A percentile compares a stretch with the other conserved stretches of the same genome.
These are phyloP conservation scores for Drosophila elegans DNA, from an alignment of 1,140 invertebrate genomes.

Conservation along the genomic window DNA sequence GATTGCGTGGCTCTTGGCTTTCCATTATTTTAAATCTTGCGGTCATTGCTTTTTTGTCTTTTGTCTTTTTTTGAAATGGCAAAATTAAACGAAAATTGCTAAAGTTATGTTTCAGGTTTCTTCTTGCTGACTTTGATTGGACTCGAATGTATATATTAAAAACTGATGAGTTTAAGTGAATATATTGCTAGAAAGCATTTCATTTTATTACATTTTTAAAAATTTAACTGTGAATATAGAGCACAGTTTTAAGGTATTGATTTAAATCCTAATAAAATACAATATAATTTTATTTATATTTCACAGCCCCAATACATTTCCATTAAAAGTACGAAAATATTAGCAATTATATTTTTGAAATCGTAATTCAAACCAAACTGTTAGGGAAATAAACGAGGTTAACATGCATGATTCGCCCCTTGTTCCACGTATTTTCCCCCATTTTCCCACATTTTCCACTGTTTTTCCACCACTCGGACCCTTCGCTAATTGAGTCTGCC, in stretches of 20 bases:
- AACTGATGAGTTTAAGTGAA: no score
- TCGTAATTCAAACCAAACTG: slow-evolving; percentile 12
- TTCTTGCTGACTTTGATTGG: background rate
- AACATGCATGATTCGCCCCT: slow-evolving; percentile 20
- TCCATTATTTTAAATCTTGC: background rate
- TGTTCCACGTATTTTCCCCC: background rate
- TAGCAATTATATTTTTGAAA: background rate
- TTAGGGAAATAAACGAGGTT: background rate
- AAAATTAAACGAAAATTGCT: background rate
- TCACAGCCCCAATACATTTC: background rate
- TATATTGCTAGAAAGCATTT: no score
- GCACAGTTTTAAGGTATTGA: background rate
- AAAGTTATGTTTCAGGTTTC: background rate
- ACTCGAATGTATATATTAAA: background rate
- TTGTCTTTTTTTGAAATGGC: no score
- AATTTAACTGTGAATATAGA: background rate
- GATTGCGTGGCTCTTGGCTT: slow-evolving; percentile 16
- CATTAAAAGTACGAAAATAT: background rate
- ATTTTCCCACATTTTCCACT: no score
- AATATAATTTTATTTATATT: background rate
- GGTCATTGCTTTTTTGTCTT: background rate
- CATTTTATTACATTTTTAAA: no score
- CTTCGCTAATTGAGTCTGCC: slow-evolving; percentile 62
- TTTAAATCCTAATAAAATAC: background rate
- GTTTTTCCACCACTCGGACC: slow-evolving; percentile 1